These are phyloP conservation scores for Littorina saxatilis DNA, from an alignment of 1,140 invertebrate genomes.

Conservation along the genomic window DNA sequence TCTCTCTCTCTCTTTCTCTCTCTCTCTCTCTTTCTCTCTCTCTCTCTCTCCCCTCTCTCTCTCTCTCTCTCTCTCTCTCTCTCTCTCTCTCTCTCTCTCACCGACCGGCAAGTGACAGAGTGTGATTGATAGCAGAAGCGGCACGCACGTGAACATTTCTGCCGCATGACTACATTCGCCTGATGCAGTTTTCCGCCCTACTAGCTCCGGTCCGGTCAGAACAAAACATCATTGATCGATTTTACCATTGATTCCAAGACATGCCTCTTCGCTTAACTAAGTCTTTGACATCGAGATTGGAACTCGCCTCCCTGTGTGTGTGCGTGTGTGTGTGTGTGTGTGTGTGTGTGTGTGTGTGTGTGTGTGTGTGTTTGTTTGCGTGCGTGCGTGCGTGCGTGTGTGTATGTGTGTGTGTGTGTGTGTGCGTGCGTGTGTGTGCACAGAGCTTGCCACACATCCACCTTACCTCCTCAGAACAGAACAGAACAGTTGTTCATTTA, in stretches of 20 bases:
- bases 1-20: neutral
- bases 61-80: conserved; percentile 8
- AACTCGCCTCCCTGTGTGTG: neutral
- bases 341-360: conserved; percentile 5
- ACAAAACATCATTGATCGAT: neutral
- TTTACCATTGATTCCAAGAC: neutral
- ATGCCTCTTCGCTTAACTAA: neutral
- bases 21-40: neutral
- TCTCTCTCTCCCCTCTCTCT: neutral
- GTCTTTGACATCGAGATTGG: neutral
- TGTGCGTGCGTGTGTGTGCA: conserved; percentile 2
- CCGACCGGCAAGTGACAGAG: too few relatives aligned
- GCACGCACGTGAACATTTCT: too few relatives aligned
- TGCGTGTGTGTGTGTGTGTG: neutral
- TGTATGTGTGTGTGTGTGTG: neutral
- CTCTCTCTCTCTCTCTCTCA: neutral
- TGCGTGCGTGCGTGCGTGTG: neutral
- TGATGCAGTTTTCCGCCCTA: neutral
- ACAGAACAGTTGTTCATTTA: too few relatives aligned
- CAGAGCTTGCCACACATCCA: too few relatives aligned
- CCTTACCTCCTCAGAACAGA: too few relatives aligned
- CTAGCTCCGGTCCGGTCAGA: neutral
- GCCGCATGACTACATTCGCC: neutral
- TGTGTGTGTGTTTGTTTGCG: neutral
- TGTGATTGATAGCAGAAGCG: too few relatives aligned